Conservation (phyloP, 2,113 vertebrate genomes). For the Myotis lucifugus region DNA sequence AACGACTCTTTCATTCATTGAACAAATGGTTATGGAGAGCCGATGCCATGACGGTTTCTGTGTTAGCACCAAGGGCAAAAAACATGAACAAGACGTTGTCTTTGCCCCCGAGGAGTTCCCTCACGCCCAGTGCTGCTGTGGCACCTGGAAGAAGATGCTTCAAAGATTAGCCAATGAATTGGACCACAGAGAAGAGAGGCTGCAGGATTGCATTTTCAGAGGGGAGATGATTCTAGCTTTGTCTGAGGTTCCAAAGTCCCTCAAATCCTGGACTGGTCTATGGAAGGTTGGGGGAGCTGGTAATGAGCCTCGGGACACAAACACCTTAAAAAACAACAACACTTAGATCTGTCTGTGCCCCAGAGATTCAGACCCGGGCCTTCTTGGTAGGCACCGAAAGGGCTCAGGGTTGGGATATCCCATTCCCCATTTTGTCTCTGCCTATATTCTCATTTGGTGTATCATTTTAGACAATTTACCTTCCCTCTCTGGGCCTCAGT, state of each 20-base stretch:
- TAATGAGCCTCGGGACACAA: conserved; percentile 1
- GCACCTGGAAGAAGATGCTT: background rate
- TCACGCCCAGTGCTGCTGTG: background rate
- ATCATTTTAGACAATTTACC: background rate
- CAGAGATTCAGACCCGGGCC: background rate
- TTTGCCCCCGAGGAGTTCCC: background rate
- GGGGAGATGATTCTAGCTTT: background rate
- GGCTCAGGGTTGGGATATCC: background rate
- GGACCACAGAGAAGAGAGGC: background rate
- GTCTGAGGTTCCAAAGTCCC: background rate
- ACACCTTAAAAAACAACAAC: background rate
- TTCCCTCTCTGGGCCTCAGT: background rate
- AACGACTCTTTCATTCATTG: background rate
- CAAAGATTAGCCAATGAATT: background rate
- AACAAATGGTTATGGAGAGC: background rate
- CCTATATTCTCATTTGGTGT: background rate
- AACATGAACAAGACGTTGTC: background rate
- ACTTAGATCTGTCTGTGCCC: background rate
- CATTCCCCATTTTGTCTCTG: background rate
- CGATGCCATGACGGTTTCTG: background rate
- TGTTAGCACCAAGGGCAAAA: background rate
- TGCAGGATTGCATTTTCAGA: background rate
- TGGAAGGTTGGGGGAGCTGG: background rate
- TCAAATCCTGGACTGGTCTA: background rate
- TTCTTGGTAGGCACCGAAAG: background rate